phyloP scores from a whole-genome alignment of 2,113 vertebrate species.

The Sorex fumeus region DNA sequence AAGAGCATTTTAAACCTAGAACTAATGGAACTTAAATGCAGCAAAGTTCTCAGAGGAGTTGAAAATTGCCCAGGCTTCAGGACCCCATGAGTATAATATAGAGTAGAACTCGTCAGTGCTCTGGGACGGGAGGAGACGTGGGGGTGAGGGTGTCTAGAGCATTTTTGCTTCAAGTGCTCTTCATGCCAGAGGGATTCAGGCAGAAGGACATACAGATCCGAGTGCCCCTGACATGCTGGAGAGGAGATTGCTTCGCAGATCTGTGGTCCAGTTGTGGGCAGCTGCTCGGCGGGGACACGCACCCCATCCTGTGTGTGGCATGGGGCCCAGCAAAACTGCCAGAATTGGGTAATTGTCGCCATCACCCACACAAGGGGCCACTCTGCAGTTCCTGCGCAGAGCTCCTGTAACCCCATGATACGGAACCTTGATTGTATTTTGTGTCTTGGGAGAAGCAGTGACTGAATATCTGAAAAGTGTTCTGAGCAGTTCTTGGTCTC shows the following conservation, averaged over 20 bases:
- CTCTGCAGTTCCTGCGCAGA: too few relatives aligned
- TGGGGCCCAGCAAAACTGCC: background rate
- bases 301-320: background rate
- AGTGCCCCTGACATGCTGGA: background rate
- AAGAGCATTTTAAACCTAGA: background rate
- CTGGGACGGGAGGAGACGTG: background rate
- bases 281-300: background rate
- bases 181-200: background rate
- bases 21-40: background rate
- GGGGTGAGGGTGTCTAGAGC: accelerated
- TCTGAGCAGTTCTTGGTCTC: background rate
- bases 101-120: background rate
- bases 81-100: background rate
- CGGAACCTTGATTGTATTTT: background rate
- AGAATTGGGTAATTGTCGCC: background rate
- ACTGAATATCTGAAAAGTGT: background rate
- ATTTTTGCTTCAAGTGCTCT: background rate
- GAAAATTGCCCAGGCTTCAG: background rate
- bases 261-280: background rate
- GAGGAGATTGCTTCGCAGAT: background rate
- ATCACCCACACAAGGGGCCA: too few relatives aligned
- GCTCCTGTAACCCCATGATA: background rate
- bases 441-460: background rate
- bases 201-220: background rate
- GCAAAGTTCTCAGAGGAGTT: background rate